phyloP scores from a whole-genome alignment of 2,888 invertebrate species.

The Ophion slaviceki region DNA sequence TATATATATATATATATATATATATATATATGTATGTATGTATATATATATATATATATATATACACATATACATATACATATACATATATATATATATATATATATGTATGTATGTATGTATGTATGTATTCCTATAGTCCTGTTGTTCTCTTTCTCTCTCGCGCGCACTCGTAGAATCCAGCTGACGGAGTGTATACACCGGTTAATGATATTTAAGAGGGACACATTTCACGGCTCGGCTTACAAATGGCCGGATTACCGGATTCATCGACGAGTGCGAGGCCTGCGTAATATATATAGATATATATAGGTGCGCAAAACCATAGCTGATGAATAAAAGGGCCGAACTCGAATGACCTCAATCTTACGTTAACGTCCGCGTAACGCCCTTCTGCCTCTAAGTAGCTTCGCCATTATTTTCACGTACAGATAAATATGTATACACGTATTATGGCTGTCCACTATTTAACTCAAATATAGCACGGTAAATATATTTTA shows the following conservation, averaged over 20 bases:
- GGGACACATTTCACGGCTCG: constrained; percentile 76
- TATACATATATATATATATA: too few relatives aligned
- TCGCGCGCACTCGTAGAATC: constrained; percentile 4
- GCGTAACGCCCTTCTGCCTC: constrained; percentile 8
- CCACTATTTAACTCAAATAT: constrained; percentile 63
- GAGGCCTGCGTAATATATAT: constrained; percentile 35
- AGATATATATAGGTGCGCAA: constrained; percentile 1
- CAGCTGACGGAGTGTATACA: constrained; percentile 35
- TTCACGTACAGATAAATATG: constrained; percentile 1
- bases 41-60: too few relatives aligned
- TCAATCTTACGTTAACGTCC: not conserved
- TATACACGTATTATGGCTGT: constrained; percentile 22
- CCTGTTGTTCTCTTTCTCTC: not conserved
- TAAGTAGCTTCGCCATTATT: not conserved
- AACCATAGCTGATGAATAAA: not conserved
- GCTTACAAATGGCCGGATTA: constrained; percentile 80
- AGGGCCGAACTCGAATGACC: not conserved
- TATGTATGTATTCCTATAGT: too few relatives aligned
- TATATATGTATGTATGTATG: too few relatives aligned
- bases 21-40: too few relatives aligned
- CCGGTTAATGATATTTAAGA: constrained; percentile 79
- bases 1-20: too few relatives aligned
- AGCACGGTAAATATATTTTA: constrained; percentile 51
- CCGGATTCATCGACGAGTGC: constrained; percentile 71
- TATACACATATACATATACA: too few relatives aligned